These are phyloP conservation scores for Okamejei kenojei DNA, from an alignment of 2,797 vertebrate species.

Conservation along the genomic window DNA sequence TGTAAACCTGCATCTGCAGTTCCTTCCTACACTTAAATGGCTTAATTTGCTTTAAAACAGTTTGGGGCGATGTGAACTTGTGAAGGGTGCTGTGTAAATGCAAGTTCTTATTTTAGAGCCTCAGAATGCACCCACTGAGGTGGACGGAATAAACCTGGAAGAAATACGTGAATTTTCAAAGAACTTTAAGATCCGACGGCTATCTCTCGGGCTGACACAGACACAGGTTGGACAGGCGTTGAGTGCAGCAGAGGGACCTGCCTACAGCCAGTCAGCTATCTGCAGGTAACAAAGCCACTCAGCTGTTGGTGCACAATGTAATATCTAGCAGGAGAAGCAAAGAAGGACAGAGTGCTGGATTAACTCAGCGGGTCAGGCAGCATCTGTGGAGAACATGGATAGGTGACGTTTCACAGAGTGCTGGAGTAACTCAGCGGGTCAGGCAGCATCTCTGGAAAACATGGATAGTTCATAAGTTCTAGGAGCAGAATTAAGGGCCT, in stretches of 20 bases:
- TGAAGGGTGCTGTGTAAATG: too few species aligned
- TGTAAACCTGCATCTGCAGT: too few species aligned
- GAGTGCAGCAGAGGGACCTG: conserved; percentile 88
- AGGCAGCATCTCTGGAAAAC: too few species aligned
- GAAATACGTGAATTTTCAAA: conserved; percentile 98
- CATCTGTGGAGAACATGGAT: too few species aligned
- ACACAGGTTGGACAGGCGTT: conserved; percentile 96
- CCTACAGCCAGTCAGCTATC: conserved; percentile 96
- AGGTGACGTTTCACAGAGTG: too few species aligned
- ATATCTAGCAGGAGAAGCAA: neutral
- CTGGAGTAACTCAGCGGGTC: too few species aligned
- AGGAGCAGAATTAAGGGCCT: too few species aligned
- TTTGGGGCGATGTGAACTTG: too few species aligned
- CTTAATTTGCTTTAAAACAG: too few species aligned
- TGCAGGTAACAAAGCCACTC: conserved; percentile 68
- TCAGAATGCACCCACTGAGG: conserved; percentile 63
- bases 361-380: too few species aligned
- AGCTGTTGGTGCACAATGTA: neutral
- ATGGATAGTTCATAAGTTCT: too few species aligned
- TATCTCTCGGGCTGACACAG: conserved; percentile 90
- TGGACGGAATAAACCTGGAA: conserved; percentile 92
- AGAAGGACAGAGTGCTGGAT: neutral
- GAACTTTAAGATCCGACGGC: conserved; percentile 92
- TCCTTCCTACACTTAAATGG: too few species aligned
- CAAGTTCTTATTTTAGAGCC: conserved; percentile 59